phyloP scores from a whole-genome alignment of 2,797 vertebrate genomes.

The Siniperca scherzeri region DNA sequence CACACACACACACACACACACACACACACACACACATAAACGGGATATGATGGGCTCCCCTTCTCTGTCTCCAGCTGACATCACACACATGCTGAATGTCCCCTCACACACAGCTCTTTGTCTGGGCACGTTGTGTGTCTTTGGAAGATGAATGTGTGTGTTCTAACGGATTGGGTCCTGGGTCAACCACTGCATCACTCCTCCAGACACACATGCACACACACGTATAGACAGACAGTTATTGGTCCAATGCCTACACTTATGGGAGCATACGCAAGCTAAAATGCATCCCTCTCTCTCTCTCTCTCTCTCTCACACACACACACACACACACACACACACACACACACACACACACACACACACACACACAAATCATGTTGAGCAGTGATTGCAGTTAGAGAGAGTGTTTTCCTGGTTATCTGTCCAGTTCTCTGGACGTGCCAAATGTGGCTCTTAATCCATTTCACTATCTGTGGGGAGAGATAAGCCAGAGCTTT shows the following conservation, averaged over 20 bases:
- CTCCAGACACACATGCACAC: constrained; percentile 71
- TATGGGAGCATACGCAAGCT: constrained; percentile 40
- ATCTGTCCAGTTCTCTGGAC: constrained; percentile 83
- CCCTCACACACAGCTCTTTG: constrained; percentile 77
- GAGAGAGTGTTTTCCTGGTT: constrained; percentile 83
- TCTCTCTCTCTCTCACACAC: constrained; percentile 15
- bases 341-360: constrained; percentile 42
- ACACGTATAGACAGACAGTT: constrained; percentile 40
- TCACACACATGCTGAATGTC: constrained; percentile 83
- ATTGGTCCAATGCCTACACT: constrained; percentile 67
- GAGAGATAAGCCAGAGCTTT: constrained; percentile 86
- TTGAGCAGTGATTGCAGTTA: constrained; percentile 80
- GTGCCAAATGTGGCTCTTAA: constrained; percentile 86
- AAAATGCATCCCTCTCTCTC: constrained; percentile 48
- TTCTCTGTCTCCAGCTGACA: constrained; percentile 83
- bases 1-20: constrained; percentile 36
- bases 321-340: constrained; percentile 43
- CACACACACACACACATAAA: constrained; percentile 72
- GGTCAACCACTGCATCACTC: constrained; percentile 82
- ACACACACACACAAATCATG: constrained; percentile 72
- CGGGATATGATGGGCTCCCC: constrained; percentile 80
- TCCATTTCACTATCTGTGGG: constrained; percentile 87
- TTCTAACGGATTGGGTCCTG: constrained; percentile 77
- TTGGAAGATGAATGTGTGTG: constrained; percentile 81
- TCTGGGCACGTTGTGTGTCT: constrained; percentile 75